Conservation (phyloP, 2,797 vertebrate genomes). For the Tamandua tetradactyla region DNA sequence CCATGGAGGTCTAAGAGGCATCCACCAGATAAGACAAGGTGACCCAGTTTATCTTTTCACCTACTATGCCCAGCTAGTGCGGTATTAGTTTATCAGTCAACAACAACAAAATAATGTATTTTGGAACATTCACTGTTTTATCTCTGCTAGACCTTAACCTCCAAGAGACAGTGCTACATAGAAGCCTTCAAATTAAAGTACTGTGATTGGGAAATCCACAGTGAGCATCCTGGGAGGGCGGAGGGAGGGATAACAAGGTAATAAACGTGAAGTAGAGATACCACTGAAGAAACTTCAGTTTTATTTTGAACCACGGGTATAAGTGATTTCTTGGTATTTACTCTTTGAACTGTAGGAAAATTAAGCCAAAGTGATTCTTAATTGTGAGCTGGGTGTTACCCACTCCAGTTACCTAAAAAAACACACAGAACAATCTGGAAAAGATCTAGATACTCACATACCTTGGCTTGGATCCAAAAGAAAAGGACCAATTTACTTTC, state of each 20-base stretch:
- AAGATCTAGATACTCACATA: neutral
- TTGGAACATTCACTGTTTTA: neutral
- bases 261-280: neutral
- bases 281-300: slow-evolving; percentile 2
- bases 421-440: neutral
- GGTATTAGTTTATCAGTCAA: neutral
- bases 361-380: slow-evolving; percentile 6
- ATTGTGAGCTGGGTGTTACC: slow-evolving; percentile 25
- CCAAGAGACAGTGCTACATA: neutral
- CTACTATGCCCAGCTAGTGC: neutral
- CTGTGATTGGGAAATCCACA: neutral
- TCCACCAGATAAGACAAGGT: neutral
- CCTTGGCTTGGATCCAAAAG: slow-evolving; percentile 27
- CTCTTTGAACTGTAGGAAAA: slow-evolving; percentile 6
- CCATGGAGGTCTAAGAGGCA: neutral
- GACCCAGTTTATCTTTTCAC: neutral
- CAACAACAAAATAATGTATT: neutral
- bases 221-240: neutral
- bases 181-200: neutral
- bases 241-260: too few species aligned
- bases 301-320: neutral
- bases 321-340: neutral
- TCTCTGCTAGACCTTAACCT: neutral
- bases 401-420: neutral
- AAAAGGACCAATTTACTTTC: neutral